Percentiles rank a stretch among this genome's conserved stretches.
Evolutionary conservation across 2,797 vertebrate species (phyloP).

Genomic region (Paedocypris micromegethes): DNA sequence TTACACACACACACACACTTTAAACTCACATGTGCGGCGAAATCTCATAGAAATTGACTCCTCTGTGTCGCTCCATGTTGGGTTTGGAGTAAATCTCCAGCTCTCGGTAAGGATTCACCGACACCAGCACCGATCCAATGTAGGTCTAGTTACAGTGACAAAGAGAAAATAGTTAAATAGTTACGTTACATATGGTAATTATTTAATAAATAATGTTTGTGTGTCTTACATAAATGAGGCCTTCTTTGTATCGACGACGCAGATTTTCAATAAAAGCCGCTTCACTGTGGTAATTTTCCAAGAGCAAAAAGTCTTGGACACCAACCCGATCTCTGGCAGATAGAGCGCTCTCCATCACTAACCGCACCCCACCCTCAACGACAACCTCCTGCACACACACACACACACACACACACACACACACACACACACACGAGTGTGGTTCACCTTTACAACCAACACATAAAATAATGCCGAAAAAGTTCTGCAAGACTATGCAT

Average conservation of each 20-base stretch:
- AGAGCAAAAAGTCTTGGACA: constrained; percentile 80
- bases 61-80: constrained; percentile 91
- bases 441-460: too few species aligned
- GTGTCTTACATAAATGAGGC: constrained; percentile 70
- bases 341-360: constrained; percentile 85
- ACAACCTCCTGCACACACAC: constrained; percentile 54
- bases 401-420: not conserved
- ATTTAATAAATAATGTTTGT: not conserved
- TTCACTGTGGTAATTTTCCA: constrained; percentile 81
- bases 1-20: constrained; percentile 33
- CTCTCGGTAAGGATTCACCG: constrained; percentile 76
- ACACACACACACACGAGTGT: not conserved
- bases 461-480: too few species aligned
- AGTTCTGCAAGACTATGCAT: too few species aligned
- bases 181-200: not conserved
- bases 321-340: constrained; percentile 81
- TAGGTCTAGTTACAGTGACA: not conserved
- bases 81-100: constrained; percentile 84
- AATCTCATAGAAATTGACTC: constrained; percentile 92
- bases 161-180: not conserved
- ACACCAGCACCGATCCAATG: constrained; percentile 89
- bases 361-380: constrained; percentile 65
- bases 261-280: constrained; percentile 77
- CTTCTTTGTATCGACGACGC: constrained; percentile 46
- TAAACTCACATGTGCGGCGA: constrained; percentile 89